phyloP scores from a whole-genome alignment of 2,113 vertebrate genomes.

The Scytalopus superciliaris region DNA sequence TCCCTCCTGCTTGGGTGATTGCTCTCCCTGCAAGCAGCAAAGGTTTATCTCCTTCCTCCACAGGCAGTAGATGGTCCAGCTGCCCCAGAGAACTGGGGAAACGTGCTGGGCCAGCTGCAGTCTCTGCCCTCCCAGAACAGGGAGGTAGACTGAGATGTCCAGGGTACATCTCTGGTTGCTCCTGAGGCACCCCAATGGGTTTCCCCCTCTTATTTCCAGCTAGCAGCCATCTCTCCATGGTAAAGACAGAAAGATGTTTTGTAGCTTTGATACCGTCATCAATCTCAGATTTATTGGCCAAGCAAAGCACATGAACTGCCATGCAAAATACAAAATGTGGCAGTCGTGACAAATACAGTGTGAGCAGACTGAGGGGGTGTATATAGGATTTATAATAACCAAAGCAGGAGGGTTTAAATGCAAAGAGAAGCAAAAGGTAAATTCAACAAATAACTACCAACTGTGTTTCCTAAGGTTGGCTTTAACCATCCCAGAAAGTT shows the following conservation, averaged over 20 bases:
- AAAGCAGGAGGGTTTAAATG: not conserved
- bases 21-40: not conserved
- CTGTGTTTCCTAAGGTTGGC: not conserved
- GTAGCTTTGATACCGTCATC: not conserved
- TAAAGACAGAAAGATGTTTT: not conserved
- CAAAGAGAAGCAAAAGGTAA: not conserved
- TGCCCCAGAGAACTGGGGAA: not conserved
- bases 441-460: not conserved
- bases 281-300: not conserved
- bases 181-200: not conserved
- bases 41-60: not conserved
- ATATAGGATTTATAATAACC: not conserved
- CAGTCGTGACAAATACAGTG: not conserved
- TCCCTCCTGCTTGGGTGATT: accelerated
- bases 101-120: not conserved
- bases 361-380: not conserved
- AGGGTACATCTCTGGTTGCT: not conserved
- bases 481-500: not conserved
- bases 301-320: not conserved
- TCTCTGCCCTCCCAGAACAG: not conserved
- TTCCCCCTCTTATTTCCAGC: not conserved
- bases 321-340: not conserved
- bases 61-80: not conserved
- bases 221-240: not conserved
- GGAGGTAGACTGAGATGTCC: not conserved